Base-by-base conservation (phyloP, 2,113 vertebrate genomes). In the Catharus minimus region DNA sequence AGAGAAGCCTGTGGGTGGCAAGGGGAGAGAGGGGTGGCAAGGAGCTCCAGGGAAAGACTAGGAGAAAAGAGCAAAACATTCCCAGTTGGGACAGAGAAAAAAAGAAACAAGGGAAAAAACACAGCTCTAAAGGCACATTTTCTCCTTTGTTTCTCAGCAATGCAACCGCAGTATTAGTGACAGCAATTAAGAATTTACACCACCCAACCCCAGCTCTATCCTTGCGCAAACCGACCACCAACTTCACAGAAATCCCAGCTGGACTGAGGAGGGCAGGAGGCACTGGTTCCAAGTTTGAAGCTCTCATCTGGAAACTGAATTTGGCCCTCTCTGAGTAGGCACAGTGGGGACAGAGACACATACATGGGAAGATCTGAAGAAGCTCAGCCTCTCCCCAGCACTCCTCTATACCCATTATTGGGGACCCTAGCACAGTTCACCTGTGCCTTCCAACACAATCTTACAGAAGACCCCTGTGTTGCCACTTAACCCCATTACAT, bases 81-180 rank as follows among this genome's bases (percentile, higher is more conserved):
- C n/a, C 44, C 58, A 61, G 47, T 0, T 0, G 60, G 49, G 49
- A 81, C 0, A 3, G 73, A 91, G 22, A 85, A 33, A 84, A 86
- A 55, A 61, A 90, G n/a, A 56, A 88, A 74, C 66, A 65, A 73
- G 6, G 53, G 36, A 60, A 79, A 68, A 82, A 89, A 84, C 16
- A 52, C 28, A 61, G n/a, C 57, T 88, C 82, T 41, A 58, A 87
- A 95, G 68, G 56, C 88, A 83, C 65, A 61, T 89, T 92, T 93
- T 84, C 81, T 68, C 62, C 46, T 94, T 89, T 92, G 81, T 90
- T 94, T 75, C 66, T 84, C 50, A 53, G 88, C 65, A 60, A 24
- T 68, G 52, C 36, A 81, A 84, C 86, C 67, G 32, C 82, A 89
- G 28, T 7, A 46, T 38, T 82, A 82, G 26, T 41, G 73, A 90